Evolutionary conservation across 1,140 invertebrate species (phyloP), one percentile per base, ranked within the genome.

Genomic region (Drosophila guanche): DNA sequence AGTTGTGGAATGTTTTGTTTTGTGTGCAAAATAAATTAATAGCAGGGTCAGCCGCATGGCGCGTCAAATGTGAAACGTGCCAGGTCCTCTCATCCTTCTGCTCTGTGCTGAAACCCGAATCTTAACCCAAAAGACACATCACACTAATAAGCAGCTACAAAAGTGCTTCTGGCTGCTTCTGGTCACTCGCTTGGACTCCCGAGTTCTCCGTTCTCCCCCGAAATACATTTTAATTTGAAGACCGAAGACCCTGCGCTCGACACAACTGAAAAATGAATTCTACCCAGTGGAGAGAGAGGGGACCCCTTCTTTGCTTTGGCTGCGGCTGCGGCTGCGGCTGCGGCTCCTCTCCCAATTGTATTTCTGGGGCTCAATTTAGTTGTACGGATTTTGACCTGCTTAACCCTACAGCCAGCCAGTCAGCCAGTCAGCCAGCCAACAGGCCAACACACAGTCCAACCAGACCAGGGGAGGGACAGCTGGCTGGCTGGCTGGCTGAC

Each of bases 151-250:
- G 83, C 85, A 73, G 84, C 76, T 88, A 61, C 76, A 70, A 88
- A 88, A 89, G 84, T 85, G 83, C 83, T 88, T 88, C 83, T 88
- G 83, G 83, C 83, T 89, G 83, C 83, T 88, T 89, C 84, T 88
- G 83, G 84, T 89, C 83, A 89, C 72, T 67, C 71, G 55, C 29
- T 47, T 70, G 56, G 42, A 69, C 23, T 45, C 10, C 12, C 45
- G 22, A 10, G 23, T 41, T 43, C 48, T 8, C 6, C 16, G 6
- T 23, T 14, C 16, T 40, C 58, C 59, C 52, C 8, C 23, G 29
- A 75, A 86, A 86, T 86, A 86, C 81, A 86, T 86, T 86, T 86
- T 86, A 86, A 86, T 86, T 86, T 88, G 77, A 78, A 51, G 62
- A 56, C 33, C 43, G 69, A 78, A 51, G 62, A 56, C 33, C 43